Percentiles rank a stretch among this genome's conserved stretches.
Evolutionary conservation across 2,888 invertebrate genomes (phyloP).

Genomic region (Cenopis cana): DNA sequence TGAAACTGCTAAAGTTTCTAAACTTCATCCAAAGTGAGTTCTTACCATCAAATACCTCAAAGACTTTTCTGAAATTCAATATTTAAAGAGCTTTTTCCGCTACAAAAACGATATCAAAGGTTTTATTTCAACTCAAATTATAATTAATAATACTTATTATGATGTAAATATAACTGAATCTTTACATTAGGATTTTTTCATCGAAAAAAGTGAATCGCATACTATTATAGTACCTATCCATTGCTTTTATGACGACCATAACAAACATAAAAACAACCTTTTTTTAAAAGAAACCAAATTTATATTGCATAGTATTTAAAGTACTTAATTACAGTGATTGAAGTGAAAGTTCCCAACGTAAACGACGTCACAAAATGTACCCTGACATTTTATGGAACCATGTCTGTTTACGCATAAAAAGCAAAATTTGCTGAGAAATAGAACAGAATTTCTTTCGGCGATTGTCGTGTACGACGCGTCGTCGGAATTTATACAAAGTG

Average conservation of each 20-base stretch:
- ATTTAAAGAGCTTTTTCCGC: conserved; percentile 3
- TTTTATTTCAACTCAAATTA: not conserved
- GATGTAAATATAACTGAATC: no score
- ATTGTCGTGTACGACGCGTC: conserved; percentile 39
- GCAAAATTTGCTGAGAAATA: conserved; percentile 46
- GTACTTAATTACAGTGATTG: not conserved
- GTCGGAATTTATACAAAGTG: conserved; percentile 45
- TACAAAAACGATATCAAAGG: not conserved
- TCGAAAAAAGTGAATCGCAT: no score
- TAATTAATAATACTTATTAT: not conserved
- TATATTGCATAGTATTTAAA: not conserved
- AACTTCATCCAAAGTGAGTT: conserved; percentile 32
- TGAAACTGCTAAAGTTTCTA: conserved; percentile 37
- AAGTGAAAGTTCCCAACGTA: conserved; percentile 32
- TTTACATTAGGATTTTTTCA: no score
- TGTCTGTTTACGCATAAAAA: conserved; percentile 51
- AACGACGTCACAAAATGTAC: conserved; percentile 52
- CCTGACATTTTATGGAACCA: conserved; percentile 54
- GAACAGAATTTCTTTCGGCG: conserved; percentile 51
- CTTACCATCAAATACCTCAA: conserved; percentile 22
- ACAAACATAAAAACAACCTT: not conserved
- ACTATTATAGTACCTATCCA: no score
- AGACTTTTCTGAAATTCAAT: conserved; percentile 33
- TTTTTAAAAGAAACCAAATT: not conserved
- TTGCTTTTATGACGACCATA: not conserved